Conservation (phyloP, 2,113 vertebrate species). For the Thunnus maccoyii region DNA sequence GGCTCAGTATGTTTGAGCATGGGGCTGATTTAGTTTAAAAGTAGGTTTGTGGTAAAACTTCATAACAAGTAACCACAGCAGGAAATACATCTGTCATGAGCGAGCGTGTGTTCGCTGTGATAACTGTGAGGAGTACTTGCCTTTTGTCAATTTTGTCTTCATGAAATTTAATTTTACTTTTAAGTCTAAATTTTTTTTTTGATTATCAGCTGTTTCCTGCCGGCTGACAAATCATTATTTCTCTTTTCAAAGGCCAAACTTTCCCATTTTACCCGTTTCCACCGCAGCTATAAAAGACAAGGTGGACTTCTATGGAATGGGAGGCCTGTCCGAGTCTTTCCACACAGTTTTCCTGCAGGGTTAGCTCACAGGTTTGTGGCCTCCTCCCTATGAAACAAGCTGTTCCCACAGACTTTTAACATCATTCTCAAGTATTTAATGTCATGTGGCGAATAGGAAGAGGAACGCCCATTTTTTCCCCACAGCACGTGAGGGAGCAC, state of each 20-base stretch:
- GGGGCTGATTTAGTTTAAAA: not conserved
- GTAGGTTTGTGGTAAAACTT: conserved; percentile 28
- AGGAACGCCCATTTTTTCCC: conserved; percentile 53
- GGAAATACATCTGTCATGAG: conserved; percentile 55
- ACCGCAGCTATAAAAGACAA: not conserved
- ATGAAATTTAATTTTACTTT: not conserved
- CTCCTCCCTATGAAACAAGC: conserved; percentile 59
- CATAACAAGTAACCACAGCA: conserved; percentile 21
- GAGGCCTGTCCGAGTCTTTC: not conserved
- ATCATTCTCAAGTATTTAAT: conserved; percentile 41
- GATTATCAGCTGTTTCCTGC: not conserved
- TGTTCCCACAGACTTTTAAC: conserved; percentile 38
- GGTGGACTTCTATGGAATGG: not conserved
- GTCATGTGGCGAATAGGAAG: conserved; percentile 56
- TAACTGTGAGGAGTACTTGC: conserved; percentile 2
- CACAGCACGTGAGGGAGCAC: conserved; percentile 3
- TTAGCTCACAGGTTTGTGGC: conserved; percentile 40
- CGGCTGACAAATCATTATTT: not conserved
- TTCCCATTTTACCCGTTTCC: not conserved
- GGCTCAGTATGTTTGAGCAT: conserved; percentile 10
- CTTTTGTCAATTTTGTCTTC: not conserved
- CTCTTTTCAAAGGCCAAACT: conserved; percentile 9
- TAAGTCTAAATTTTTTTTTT: not conserved
- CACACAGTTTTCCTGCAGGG: conserved; percentile 28
- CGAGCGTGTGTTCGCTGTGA: not conserved